These are phyloP conservation scores for Pseudachorutes palmiensis DNA, from an alignment of 1,140 invertebrate genomes.

Conservation along the genomic window DNA sequence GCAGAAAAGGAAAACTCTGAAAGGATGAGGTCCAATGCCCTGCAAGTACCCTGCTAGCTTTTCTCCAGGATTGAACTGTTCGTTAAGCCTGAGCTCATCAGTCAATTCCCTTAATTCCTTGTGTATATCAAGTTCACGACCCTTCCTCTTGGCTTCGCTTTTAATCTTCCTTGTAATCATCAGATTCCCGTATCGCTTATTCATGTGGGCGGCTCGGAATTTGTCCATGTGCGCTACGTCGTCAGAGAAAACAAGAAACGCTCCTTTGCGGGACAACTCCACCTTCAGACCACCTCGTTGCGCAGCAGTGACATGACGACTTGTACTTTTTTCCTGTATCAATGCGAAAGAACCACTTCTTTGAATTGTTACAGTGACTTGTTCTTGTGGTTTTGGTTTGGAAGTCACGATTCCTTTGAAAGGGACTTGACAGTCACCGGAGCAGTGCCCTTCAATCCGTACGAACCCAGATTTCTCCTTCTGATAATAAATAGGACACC, in stretches of 20 bases:
- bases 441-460: background rate
- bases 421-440: background rate
- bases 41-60: background rate
- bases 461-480: background rate
- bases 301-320: background rate
- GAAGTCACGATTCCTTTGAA: background rate
- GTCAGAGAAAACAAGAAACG: background rate
- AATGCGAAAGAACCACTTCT: background rate
- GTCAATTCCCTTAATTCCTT: background rate
- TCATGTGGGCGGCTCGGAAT: background rate
- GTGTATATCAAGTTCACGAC: background rate
- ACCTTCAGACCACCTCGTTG: background rate
- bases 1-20: background rate
- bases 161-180: background rate
- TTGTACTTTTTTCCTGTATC: background rate
- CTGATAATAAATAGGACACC: background rate
- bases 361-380: background rate
- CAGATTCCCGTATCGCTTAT: background rate
- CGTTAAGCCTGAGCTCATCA: background rate
- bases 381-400: background rate
- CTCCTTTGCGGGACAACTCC: background rate
- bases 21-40: background rate
- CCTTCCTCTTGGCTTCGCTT: background rate
- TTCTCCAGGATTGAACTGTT: background rate
- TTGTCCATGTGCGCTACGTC: background rate